Percentiles rank a stretch among this genome's conserved stretches.
Conservation (phyloP, 2,113 vertebrate species). For the Blennius ocellaris region DNA sequence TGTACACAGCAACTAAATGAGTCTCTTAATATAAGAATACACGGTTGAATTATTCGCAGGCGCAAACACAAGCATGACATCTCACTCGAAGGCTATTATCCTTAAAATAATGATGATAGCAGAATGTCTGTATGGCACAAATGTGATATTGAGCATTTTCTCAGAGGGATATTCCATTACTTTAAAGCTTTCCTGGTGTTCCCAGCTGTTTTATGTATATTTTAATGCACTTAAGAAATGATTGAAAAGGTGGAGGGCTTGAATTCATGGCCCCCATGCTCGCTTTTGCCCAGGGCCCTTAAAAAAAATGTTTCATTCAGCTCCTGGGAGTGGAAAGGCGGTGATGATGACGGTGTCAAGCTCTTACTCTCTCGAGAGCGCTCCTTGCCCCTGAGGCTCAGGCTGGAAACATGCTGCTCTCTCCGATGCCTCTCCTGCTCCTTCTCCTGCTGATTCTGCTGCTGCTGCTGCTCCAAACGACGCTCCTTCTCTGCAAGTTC, state of each 20-base stretch:
- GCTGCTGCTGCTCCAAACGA: slow-evolving; percentile 91
- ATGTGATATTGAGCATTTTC: slow-evolving; percentile 9
- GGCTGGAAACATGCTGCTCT: slow-evolving; percentile 91
- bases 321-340: slow-evolving; percentile 22
- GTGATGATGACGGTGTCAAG: slow-evolving; percentile 51
- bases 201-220: slow-evolving; percentile 24
- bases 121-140: slow-evolving; percentile 6
- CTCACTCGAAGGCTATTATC: background rate
- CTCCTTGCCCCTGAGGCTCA: slow-evolving; percentile 92
- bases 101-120: slow-evolving; percentile 12
- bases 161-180: background rate
- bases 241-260: slow-evolving; percentile 27
- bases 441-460: slow-evolving; percentile 95
- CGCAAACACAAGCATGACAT: background rate
- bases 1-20: background rate
- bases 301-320: slow-evolving; percentile 6
- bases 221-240: slow-evolving; percentile 19
- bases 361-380: slow-evolving; percentile 96
- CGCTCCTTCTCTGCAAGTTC: slow-evolving; percentile 96
- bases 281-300: slow-evolving; percentile 21
- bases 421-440: slow-evolving; percentile 93
- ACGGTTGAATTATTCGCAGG: background rate
- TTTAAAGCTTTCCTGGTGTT: background rate
- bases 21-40: slow-evolving; percentile 14
- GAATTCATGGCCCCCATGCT: slow-evolving; percentile 3